These are phyloP conservation scores for Cantharis rustica DNA, from an alignment of 2,888 invertebrate genomes.

Conservation along the genomic window DNA sequence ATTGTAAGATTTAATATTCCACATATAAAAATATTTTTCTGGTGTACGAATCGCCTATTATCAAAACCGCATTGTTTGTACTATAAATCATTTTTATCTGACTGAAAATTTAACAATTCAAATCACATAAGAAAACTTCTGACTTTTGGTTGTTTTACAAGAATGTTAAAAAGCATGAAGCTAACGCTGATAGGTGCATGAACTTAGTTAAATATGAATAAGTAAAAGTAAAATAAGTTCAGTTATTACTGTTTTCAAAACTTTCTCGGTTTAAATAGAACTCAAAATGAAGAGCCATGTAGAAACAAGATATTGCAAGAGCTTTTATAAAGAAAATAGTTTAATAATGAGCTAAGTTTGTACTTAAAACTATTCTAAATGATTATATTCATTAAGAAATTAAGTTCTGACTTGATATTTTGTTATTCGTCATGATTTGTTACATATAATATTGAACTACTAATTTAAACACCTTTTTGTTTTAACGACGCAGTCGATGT, in stretches of 20 bases:
- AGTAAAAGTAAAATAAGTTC: neutral
- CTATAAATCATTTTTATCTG: neutral
- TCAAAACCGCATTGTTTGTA: neutral
- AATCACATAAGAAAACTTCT: neutral
- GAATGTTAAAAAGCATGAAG: neutral
- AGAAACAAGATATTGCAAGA: neutral
- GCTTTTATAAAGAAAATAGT: neutral
- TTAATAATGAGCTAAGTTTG: neutral
- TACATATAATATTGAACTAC: no score
- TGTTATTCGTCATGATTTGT: no score
- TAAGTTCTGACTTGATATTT: neutral
- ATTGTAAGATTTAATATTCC: neutral
- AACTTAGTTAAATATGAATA: neutral
- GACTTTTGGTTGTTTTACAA: neutral
- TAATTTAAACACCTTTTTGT: no score
- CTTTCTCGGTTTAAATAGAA: neutral
- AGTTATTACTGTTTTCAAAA: neutral
- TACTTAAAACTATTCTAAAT: neutral
- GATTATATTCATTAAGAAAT: neutral
- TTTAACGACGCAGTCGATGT: no score
- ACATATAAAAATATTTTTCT: neutral
- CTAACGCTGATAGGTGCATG: neutral
- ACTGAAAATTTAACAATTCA: neutral
- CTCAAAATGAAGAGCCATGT: neutral
- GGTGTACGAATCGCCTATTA: neutral